Conservation (phyloP, 2,797 vertebrate species). For the Scolopax bukidnonensis region DNA sequence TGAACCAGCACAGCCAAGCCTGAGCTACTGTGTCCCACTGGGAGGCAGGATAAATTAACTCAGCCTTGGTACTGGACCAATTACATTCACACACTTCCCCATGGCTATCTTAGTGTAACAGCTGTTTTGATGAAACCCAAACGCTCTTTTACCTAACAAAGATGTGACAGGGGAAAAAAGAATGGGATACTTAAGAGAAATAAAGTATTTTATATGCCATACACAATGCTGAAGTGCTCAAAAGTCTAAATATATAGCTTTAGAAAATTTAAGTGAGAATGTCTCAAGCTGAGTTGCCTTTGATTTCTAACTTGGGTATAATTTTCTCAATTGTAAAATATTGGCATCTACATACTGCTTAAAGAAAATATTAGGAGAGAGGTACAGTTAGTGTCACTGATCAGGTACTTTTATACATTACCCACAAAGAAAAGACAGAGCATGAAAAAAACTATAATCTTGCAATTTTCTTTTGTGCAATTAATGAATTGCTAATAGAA, state of each 20-base stretch:
- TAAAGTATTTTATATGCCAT: not conserved
- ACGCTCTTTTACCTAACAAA: not conserved
- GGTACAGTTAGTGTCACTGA: not conserved
- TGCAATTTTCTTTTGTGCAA: not conserved
- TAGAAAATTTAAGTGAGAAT: not conserved
- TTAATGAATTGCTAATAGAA: not conserved
- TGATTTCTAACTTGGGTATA: not conserved
- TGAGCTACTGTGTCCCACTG: not conserved
- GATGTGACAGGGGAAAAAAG: fast-evolving
- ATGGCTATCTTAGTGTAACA: not conserved
- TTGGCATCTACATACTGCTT: not conserved
- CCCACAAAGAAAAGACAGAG: not conserved
- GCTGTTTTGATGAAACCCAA: not conserved
- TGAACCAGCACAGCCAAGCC: not conserved
- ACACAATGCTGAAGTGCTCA: not conserved
- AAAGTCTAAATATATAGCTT: not conserved
- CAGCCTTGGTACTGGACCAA: not conserved
- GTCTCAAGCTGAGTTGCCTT: not conserved
- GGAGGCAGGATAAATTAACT: not conserved
- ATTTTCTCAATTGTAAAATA: not conserved
- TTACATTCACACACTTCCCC: not conserved
- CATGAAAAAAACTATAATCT: not conserved
- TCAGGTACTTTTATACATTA: not conserved
- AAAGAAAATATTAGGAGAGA: not conserved
- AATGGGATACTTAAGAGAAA: not conserved